A percentile compares a stretch with the other conserved stretches of the same genome.
phyloP scores from a whole-genome alignment of 2,888 invertebrate genomes.

The Agrochola lychnidis region DNA sequence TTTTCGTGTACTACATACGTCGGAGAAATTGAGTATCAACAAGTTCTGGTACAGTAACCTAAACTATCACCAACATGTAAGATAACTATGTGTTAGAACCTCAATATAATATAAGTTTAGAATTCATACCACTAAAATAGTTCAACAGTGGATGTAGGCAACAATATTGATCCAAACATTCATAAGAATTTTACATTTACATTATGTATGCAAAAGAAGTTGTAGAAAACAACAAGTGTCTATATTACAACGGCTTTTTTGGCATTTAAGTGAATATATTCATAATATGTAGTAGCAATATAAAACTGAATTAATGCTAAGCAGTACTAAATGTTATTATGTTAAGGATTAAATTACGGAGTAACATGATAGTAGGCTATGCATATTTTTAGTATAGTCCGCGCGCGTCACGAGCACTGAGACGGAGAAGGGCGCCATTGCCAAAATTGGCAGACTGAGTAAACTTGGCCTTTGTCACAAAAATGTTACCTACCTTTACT shows the following conservation, averaged over 20 bases:
- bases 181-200: conserved; percentile 63
- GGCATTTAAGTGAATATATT: conserved; percentile 63
- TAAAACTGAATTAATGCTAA: conserved; percentile 57
- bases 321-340: conserved; percentile 26
- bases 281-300: conserved; percentile 57
- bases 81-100: conserved; percentile 40
- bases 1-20: conserved; percentile 38
- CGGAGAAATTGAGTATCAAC: conserved; percentile 37
- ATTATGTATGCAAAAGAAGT: conserved; percentile 61
- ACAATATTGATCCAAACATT: conserved; percentile 68
- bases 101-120: conserved; percentile 48
- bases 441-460: too few relatives aligned
- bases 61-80: conserved; percentile 28
- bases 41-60: conserved; percentile 27
- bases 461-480: too few relatives aligned
- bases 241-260: conserved; percentile 60
- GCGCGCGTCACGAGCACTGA: too few relatives aligned
- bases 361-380: conserved; percentile 25
- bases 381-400: conserved; percentile 5
- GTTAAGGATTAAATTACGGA: conserved; percentile 49
- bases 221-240: conserved; percentile 57
- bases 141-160: conserved; percentile 65
- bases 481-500: too few relatives aligned
- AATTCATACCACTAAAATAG: conserved; percentile 57
- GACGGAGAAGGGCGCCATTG: too few relatives aligned